These are phyloP conservation scores for Thaumatotibia leucotreta DNA, from an alignment of 1,140 invertebrate genomes.

Conservation along the genomic window DNA sequence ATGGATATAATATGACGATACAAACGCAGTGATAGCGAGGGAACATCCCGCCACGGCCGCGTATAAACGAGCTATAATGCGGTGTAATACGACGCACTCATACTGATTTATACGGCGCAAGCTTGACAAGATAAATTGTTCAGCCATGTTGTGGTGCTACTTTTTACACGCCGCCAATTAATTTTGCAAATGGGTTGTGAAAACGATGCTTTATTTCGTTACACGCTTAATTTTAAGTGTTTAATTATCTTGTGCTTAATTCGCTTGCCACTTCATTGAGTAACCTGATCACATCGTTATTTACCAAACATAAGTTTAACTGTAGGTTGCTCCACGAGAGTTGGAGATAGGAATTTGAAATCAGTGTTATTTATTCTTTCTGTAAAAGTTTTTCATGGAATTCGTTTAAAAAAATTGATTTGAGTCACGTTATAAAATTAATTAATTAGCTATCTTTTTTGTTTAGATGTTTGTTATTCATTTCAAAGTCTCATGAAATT, in stretches of 20 bases:
- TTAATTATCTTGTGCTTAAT: not conserved
- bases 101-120: constrained; percentile 5
- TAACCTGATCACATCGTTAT: no score
- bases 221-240: not conserved
- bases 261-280: not conserved
- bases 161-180: constrained; percentile 7
- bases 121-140: constrained; percentile 13
- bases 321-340: no score
- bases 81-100: constrained; percentile 10
- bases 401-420: no score
- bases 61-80: constrained; percentile 10
- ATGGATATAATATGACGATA: constrained; percentile 11
- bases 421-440: no score
- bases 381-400: no score
- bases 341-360: no score
- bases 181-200: constrained; percentile 3
- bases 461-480: no score
- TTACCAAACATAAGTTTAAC: no score
- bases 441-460: no score
- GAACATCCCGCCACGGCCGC: constrained; percentile 4
- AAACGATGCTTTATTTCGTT: not conserved
- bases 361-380: no score
- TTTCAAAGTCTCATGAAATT: no score
- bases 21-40: not conserved
- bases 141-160: constrained; percentile 3